Evolutionary conservation across 2,888 invertebrate genomes (phyloP).

Genomic region (Xylota segnis): DNA sequence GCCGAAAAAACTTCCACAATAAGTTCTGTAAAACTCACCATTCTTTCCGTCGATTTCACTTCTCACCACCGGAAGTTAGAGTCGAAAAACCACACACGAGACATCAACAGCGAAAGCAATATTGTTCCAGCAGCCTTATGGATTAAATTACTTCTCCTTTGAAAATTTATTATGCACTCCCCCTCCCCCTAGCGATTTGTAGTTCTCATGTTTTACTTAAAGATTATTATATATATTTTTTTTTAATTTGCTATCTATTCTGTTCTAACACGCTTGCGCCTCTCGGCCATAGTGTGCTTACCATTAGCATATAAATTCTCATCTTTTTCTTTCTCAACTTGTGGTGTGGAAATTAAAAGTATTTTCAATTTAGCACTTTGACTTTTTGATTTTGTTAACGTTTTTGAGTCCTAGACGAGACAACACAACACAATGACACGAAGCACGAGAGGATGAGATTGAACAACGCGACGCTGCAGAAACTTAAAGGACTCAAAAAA

Average conservation of each 20-base stretch:
- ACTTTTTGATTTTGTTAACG: slow-evolving; percentile 6
- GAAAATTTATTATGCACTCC: slow-evolving; percentile 5
- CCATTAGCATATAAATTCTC: slow-evolving; percentile 4
- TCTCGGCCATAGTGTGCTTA: neutral
- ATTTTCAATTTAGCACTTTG: slow-evolving; percentile 14
- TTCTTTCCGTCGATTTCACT: slow-evolving; percentile 1
- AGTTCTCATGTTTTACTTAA: slow-evolving; percentile 5
- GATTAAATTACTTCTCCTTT: slow-evolving; percentile 31
- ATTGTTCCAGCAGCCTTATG: slow-evolving; percentile 46
- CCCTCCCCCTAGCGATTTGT: slow-evolving; percentile 13
- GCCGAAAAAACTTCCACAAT: slow-evolving; percentile 7
- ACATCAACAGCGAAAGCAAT: slow-evolving; percentile 36
- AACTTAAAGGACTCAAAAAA: slow-evolving; percentile 14
- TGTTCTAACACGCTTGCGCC: neutral
- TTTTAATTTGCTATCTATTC: neutral
- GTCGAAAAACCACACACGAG: neutral
- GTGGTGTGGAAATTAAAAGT: slow-evolving; percentile 36
- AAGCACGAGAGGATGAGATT: neutral
- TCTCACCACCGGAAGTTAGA: slow-evolving; percentile 12
- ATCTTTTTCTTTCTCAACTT: neutral
- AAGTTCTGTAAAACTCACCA: slow-evolving; percentile 1
- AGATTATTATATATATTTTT: neutral
- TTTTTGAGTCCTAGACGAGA: slow-evolving; percentile 14
- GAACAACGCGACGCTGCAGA: slow-evolving; percentile 1
- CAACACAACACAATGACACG: neutral